A percentile compares a stretch with the other conserved stretches of the same genome.
Evolutionary conservation across 2,888 invertebrate genomes (phyloP).

Genomic region (Hydriomena furcata): DNA sequence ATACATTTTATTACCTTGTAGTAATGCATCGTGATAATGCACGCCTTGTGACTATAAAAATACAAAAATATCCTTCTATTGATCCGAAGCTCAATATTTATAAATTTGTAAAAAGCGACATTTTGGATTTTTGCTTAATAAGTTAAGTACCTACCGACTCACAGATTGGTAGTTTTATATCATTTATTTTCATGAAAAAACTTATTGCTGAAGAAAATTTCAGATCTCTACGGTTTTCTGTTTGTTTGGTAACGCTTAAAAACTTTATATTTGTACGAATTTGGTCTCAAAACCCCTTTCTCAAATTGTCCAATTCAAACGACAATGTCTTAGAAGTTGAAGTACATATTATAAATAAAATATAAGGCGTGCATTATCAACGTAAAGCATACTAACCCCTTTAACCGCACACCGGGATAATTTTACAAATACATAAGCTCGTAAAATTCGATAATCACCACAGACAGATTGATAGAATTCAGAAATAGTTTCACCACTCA

Average conservation of each 20-base stretch:
- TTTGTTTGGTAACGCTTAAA: no score
- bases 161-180: neutral
- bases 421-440: slow-evolving; percentile 71
- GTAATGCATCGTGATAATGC: slow-evolving; percentile 56
- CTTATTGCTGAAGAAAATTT: no score
- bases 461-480: slow-evolving; percentile 70
- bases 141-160: neutral
- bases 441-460: slow-evolving; percentile 82
- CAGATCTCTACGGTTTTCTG: no score
- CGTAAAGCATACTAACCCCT: slow-evolving; percentile 33
- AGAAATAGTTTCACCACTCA: slow-evolving; percentile 27
- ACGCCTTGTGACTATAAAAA: slow-evolving; percentile 44
- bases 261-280: neutral
- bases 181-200: no score
- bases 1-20: slow-evolving; percentile 45
- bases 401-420: slow-evolving; percentile 70
- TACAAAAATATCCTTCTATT: slow-evolving; percentile 34
- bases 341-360: slow-evolving; percentile 16
- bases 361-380: slow-evolving; percentile 62
- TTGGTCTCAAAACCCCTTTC: neutral
- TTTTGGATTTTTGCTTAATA: slow-evolving; percentile 4
- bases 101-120: slow-evolving; percentile 13
- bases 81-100: slow-evolving; percentile 24
- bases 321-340: neutral
- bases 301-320: neutral